A percentile compares a stretch with the other conserved stretches of the same genome.
Evolutionary conservation across 2,797 vertebrate genomes (phyloP).

Genomic region (Chaunax sp.): DNA sequence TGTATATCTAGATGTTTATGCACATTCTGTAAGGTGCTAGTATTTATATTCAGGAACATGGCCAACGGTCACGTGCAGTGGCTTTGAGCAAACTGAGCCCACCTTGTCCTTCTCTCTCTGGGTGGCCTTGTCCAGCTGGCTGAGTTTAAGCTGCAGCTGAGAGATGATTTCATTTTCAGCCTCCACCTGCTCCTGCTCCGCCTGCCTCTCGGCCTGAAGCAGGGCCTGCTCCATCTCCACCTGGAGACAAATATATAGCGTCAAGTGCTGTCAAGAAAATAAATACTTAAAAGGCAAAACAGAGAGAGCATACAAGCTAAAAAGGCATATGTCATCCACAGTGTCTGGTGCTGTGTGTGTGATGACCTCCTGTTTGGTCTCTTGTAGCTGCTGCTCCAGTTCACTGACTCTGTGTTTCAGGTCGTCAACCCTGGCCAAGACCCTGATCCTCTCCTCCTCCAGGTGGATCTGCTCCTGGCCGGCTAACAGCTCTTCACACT

Average conservation of each 20-base stretch:
- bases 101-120: slow-evolving; percentile 94
- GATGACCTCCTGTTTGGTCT: slow-evolving; percentile 90
- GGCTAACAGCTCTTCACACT: slow-evolving; percentile 86
- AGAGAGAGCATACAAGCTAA: neutral
- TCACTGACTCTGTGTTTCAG: slow-evolving; percentile 90
- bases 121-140: slow-evolving; percentile 87
- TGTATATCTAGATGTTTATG: slow-evolving; percentile 1
- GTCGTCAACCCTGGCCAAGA: slow-evolving; percentile 86
- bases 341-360: neutral
- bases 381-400: slow-evolving; percentile 95
- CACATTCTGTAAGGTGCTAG: slow-evolving; percentile 32
- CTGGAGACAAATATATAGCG: slow-evolving; percentile 69
- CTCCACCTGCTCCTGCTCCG: slow-evolving; percentile 88
- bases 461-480: slow-evolving; percentile 84
- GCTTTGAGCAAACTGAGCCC: slow-evolving; percentile 23
- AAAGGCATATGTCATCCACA: slow-evolving; percentile 3
- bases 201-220: slow-evolving; percentile 91
- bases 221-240: slow-evolving; percentile 95
- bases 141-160: slow-evolving; percentile 92
- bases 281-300: slow-evolving; percentile 11
- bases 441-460: slow-evolving; percentile 88
- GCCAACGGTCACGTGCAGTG: slow-evolving; percentile 46
- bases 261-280: neutral
- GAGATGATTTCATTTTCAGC: slow-evolving; percentile 88
- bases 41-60: slow-evolving; percentile 18